Percentiles rank a stretch among this genome's conserved stretches.
Evolutionary conservation across 2,797 vertebrate species (phyloP).

Genomic region (Antrozous pallidus): DNA sequence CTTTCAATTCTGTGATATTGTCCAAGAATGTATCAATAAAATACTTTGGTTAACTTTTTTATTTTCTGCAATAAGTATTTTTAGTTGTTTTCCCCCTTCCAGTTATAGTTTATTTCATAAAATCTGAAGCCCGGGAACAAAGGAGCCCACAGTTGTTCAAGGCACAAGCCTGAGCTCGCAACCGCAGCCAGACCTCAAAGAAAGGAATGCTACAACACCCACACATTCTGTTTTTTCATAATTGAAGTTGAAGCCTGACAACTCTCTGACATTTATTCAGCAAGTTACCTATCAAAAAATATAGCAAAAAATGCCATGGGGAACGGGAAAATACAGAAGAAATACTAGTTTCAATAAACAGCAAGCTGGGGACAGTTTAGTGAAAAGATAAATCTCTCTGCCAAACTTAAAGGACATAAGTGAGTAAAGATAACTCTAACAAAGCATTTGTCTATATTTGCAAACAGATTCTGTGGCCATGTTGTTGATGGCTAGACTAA

Average conservation of each 20-base stretch:
- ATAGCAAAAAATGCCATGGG: background rate
- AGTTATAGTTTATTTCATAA: constrained; percentile 53
- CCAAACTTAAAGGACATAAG: background rate
- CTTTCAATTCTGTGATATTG: constrained; percentile 95
- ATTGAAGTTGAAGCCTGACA: background rate
- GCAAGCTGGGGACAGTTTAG: background rate
- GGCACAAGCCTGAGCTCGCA: background rate
- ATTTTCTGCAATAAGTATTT: constrained; percentile 84
- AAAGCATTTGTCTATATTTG: background rate
- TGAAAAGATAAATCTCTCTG: background rate
- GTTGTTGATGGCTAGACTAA: background rate
- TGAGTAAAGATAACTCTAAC: background rate
- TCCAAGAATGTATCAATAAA: constrained; percentile 99
- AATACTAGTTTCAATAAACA: background rate
- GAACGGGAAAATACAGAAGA: background rate
- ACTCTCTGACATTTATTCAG: background rate
- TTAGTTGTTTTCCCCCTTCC: constrained; percentile 73
- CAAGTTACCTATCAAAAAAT: background rate
- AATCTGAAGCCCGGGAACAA: rapidly evolving
- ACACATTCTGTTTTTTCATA: background rate
- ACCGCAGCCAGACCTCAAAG: too few relatives aligned
- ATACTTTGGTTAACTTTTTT: constrained; percentile 97
- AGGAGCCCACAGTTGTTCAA: rapidly evolving
- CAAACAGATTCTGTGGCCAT: background rate
- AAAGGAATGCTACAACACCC: background rate